Percentiles rank a stretch among this genome's conserved stretches.
Evolutionary conservation across 2,888 invertebrate genomes (phyloP).

Genomic region (Sepioteuthis lessoniana): DNA sequence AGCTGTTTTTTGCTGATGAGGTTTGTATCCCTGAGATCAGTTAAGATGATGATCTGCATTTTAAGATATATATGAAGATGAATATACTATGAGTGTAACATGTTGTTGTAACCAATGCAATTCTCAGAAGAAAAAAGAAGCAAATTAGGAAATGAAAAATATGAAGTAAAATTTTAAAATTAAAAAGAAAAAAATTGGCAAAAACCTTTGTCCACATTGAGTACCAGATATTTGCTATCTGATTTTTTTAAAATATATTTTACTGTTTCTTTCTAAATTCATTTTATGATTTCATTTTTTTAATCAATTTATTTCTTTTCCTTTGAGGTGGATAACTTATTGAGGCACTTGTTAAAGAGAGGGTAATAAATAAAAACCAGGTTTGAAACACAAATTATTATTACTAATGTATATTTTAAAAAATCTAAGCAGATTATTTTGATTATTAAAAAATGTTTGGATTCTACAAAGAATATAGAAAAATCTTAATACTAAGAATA

Average conservation of each 20-base stretch:
- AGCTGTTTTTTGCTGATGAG: background rate
- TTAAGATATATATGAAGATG: background rate
- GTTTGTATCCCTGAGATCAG: background rate
- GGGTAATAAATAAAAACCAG: background rate
- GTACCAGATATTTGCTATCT: background rate
- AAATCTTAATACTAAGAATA: background rate
- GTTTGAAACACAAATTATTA: too few relatives aligned
- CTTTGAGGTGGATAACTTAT: background rate
- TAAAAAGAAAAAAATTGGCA: background rate
- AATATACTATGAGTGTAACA: background rate
- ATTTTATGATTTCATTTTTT: background rate
- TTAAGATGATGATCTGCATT: background rate
- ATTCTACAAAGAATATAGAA: background rate
- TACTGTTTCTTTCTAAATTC: background rate
- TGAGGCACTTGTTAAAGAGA: background rate
- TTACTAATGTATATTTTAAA: too few relatives aligned
- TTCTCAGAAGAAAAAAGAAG: background rate
- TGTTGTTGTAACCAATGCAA: background rate
- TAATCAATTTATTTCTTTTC: background rate
- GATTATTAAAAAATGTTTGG: background rate
- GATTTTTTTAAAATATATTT: background rate
- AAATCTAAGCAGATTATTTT: background rate
- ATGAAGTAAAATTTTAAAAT: background rate
- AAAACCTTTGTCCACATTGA: background rate
- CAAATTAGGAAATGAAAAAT: background rate